These are phyloP conservation scores for Cervus canadensis DNA, from an alignment of 2,113 vertebrate genomes.

Conservation along the genomic window DNA sequence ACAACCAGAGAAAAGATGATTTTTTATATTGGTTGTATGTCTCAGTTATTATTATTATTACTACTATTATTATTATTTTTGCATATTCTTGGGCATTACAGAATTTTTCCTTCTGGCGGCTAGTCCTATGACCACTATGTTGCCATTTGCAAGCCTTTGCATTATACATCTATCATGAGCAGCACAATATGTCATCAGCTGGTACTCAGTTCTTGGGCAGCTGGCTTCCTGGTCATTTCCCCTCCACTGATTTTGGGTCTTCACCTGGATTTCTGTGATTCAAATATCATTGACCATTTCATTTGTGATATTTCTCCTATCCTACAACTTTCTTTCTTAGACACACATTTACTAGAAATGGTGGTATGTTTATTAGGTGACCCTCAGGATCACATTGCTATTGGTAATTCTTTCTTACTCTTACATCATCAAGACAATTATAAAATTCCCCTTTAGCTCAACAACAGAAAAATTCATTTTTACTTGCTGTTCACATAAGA, in stretches of 20 bases:
- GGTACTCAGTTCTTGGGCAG: slow-evolving; percentile 30
- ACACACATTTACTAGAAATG: slow-evolving; percentile 31
- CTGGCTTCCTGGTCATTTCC: slow-evolving; percentile 16
- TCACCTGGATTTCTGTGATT: slow-evolving; percentile 43
- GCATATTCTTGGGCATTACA: background rate
- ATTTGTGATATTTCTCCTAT: slow-evolving; percentile 51
- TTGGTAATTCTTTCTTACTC: slow-evolving; percentile 30
- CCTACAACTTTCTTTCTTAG: slow-evolving; percentile 53
- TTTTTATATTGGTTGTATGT: background rate
- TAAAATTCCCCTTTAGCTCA: slow-evolving; percentile 10
- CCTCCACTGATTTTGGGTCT: background rate
- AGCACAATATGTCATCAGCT: background rate
- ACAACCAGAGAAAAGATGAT: background rate
- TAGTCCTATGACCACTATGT: slow-evolving; percentile 45
- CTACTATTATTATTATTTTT: background rate
- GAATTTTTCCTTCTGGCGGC: slow-evolving; percentile 41
- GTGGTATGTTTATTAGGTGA: slow-evolving; percentile 10
- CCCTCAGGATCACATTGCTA: background rate
- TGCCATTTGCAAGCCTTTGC: slow-evolving; percentile 44
- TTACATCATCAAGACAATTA: slow-evolving; percentile 11
- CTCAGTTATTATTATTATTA: slow-evolving; percentile 20
- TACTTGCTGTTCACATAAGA: slow-evolving; percentile 37
- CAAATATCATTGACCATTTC: slow-evolving; percentile 55
- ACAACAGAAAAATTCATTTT: slow-evolving; percentile 38
- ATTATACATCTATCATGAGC: slow-evolving; percentile 31